Base-by-base conservation (phyloP, 2,888 invertebrate genomes). In the Argyresthia goedartella region DNA sequence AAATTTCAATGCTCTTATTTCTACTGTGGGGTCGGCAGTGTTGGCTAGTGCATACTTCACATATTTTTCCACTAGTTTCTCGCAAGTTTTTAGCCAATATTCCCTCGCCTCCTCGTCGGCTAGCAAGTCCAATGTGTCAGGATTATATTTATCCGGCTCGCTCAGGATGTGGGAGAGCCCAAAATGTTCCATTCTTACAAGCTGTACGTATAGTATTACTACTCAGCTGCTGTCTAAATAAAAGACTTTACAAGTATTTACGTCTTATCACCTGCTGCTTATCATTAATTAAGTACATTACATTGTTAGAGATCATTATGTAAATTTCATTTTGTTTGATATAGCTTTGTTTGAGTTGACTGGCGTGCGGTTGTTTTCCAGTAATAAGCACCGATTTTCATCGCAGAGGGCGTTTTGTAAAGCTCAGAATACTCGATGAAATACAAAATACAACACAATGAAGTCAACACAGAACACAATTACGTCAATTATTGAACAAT, bases 1-100 rank as follows among this genome's bases (percentile, higher is more conserved):
- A 69, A 97, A 95, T 66, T 92, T 90, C 54, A 92, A 88, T 4
- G 96, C 97, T 69, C 97, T 87, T 62, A 92, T 91, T 63, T 89
- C 89, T 8, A 95, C 95, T 50, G 93, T 92, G 16, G 90, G 88
- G 64, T 92, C 92, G 57, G 91, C 89, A 10, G 92, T 91, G 68
- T 95, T 95, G 49, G 89, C 86, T 50, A 93, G 89, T 1, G 98
- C 98, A 74, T 94, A 93, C 58, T 89, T 89, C 25, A 95, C 92
- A 81, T 95, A 95, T 84, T 95, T 95, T 60, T 92, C 91, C 13
- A 95, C 92, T 62, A 96, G 91, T 59, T 92, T 92, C 71, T 95
- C 93, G 71, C 98, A 95, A 74, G 97, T 96, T 57, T 92, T 90
- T 48, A 98, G 89, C 98, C 98, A 99, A 78, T 98, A 98, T 60